Evolutionary conservation across 1,140 invertebrate species (phyloP).

Genomic region (Rhizoglyphus robini): DNA sequence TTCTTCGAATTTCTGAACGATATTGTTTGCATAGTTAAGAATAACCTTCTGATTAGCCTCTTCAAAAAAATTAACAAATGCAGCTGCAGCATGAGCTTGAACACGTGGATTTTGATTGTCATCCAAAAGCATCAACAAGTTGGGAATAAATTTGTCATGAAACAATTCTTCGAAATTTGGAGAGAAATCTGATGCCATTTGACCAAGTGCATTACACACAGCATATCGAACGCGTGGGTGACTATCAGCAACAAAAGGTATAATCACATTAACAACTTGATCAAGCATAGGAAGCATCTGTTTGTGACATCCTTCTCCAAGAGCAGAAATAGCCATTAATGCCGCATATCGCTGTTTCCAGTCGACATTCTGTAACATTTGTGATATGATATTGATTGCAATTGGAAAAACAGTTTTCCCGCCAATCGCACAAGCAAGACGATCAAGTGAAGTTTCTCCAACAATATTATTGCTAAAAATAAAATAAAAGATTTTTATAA

Average conservation of each 20-base stretch:
- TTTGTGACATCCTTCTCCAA: constrained; percentile 94
- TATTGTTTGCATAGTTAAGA: constrained; percentile 69
- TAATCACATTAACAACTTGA: constrained; percentile 74
- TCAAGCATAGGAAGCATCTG: constrained; percentile 88
- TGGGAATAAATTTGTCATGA: constrained; percentile 80
- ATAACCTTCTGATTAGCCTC: constrained; percentile 92
- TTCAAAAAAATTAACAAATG: constrained; percentile 97
- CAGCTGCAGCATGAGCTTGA: constrained; percentile 64
- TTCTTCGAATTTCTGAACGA: constrained; percentile 79
- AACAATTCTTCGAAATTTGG: constrained; percentile 95
- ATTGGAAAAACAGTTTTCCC: constrained; percentile 90
- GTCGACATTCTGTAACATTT: constrained; percentile 53
- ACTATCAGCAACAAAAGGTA: constrained; percentile 62
- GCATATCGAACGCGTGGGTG: constrained; percentile 89
- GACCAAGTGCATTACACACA: constrained; percentile 96
- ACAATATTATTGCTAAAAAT: constrained; percentile 74
- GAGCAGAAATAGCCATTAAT: constrained; percentile 93
- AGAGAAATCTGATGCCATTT: constrained; percentile 97
- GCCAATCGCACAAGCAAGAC: constrained; percentile 84
- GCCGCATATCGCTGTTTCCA: constrained; percentile 64
- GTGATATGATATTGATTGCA: constrained; percentile 57
- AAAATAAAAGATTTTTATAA: not conserved
- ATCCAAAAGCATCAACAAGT: constrained; percentile 73
- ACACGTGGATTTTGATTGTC: constrained; percentile 83
- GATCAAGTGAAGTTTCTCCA: constrained; percentile 88